These are phyloP conservation scores for Adelognathus sp. DNA, from an alignment of 2,888 invertebrate species.

Conservation along the genomic window DNA sequence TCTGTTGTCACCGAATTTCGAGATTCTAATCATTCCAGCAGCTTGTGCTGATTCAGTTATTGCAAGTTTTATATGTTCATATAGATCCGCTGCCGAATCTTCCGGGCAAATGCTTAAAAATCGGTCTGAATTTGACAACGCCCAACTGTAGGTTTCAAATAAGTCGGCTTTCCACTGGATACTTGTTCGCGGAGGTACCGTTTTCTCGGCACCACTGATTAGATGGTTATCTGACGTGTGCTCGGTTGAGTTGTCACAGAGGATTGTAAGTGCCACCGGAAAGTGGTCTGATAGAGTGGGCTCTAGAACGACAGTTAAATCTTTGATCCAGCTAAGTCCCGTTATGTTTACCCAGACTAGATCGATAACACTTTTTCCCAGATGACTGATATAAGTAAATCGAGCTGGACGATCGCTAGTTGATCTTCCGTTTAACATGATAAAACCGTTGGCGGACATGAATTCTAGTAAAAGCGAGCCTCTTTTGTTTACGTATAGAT, in stretches of 20 bases:
- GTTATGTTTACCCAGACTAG: constrained; percentile 3
- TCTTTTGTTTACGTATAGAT: not conserved
- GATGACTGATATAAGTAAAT: not conserved
- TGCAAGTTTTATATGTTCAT: not conserved
- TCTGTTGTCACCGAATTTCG: not conserved
- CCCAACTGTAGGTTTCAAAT: not conserved
- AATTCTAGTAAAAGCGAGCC: not conserved
- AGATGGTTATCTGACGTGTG: not conserved
- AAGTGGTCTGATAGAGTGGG: constrained; percentile 23
- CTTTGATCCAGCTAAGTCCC: not conserved
- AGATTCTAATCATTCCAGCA: not conserved
- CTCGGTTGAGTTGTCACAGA: not conserved
- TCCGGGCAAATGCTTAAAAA: not conserved
- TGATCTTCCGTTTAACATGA: constrained; percentile 10
- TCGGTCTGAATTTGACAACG: not conserved
- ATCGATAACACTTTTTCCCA: constrained; percentile 22
- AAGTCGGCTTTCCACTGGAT: constrained; percentile 2
- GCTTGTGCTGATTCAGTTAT: not conserved
- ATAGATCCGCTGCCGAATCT: not conserved
- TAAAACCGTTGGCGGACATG: constrained; percentile 6
- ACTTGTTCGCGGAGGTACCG: not conserved
- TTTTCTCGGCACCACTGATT: not conserved
- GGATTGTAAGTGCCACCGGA: constrained; percentile 5
- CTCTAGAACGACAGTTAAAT: constrained; percentile 2
- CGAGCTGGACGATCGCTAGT: constrained; percentile 13